Evolutionary conservation across 2,797 vertebrate genomes (phyloP).

Genomic region (Columba guinea): DNA sequence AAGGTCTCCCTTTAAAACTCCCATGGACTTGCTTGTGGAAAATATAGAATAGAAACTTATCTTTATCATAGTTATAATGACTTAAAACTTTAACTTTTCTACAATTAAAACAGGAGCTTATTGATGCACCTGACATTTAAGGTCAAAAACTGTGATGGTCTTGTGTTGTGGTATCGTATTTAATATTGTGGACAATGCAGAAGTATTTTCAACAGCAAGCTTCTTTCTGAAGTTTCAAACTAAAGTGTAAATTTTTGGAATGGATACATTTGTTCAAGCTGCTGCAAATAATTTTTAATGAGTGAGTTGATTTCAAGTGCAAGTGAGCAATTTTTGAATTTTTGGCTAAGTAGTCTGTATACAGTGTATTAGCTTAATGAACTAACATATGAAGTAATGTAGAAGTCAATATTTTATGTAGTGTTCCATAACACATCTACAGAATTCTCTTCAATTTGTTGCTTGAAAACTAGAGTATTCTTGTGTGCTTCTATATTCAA

Average conservation of each 20-base stretch:
- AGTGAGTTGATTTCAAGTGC: conserved; percentile 47
- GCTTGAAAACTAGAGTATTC: conserved; percentile 60
- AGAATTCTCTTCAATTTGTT: conserved; percentile 66
- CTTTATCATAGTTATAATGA: neutral
- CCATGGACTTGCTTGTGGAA: neutral
- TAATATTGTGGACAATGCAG: conserved; percentile 15
- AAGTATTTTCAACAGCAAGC: conserved; percentile 36
- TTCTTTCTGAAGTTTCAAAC: conserved; percentile 1
- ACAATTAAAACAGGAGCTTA: neutral
- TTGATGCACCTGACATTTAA: neutral
- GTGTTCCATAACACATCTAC: conserved; percentile 56
- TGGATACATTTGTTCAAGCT: conserved; percentile 26
- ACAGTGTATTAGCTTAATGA: conserved; percentile 58
- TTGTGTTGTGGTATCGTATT: conserved; percentile 13
- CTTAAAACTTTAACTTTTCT: neutral
- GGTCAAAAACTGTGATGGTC: neutral
- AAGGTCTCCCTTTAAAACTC: neutral
- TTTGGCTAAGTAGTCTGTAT: conserved; percentile 31
- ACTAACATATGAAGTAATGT: conserved; percentile 54
- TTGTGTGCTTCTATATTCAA: conserved; percentile 57
- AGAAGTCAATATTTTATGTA: conserved; percentile 62
- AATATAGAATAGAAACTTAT: neutral
- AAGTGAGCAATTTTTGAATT: conserved; percentile 52
- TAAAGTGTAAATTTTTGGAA: conserved; percentile 33
- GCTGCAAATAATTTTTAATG: conserved; percentile 40